phyloP scores from a whole-genome alignment of 2,113 vertebrate species.

The Lepisosteus osseus region DNA sequence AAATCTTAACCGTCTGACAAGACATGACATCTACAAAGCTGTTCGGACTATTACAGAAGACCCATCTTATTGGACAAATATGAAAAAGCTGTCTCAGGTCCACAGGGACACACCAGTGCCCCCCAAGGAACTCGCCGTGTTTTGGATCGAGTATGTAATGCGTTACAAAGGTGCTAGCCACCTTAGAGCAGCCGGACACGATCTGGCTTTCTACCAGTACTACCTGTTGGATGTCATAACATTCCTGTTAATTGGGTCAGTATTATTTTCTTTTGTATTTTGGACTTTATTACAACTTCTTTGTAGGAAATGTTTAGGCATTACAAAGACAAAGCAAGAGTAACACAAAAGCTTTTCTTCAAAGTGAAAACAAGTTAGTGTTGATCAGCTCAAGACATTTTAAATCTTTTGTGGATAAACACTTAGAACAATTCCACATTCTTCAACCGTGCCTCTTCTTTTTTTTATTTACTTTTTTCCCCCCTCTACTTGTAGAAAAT shows the following conservation, averaged over 20 bases:
- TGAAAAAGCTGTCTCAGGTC: slow-evolving; percentile 52
- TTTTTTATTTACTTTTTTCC: too few species aligned
- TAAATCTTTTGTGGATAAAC: too few species aligned
- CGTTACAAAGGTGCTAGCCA: slow-evolving; percentile 55
- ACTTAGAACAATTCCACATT: too few species aligned
- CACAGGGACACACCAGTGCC: slow-evolving; percentile 52
- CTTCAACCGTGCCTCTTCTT: too few species aligned
- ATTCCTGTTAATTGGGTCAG: background rate
- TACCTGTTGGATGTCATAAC: slow-evolving; percentile 4
- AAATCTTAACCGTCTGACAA: slow-evolving; percentile 23
- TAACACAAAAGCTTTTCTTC: background rate
- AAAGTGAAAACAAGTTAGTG: too few species aligned
- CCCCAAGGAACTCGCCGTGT: slow-evolving; percentile 48
- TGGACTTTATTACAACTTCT: slow-evolving; percentile 10
- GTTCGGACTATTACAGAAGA: slow-evolving; percentile 39
- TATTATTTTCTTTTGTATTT: background rate
- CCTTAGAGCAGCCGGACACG: slow-evolving; percentile 34
- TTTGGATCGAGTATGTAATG: slow-evolving; percentile 57
- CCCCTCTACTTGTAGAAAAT: too few species aligned
- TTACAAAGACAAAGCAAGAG: background rate
- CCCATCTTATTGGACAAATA: slow-evolving; percentile 47
- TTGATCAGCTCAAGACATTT: too few species aligned
- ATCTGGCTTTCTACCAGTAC: slow-evolving; percentile 21
- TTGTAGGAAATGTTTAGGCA: background rate
- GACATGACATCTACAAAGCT: slow-evolving; percentile 36